phyloP scores from a whole-genome alignment of 1,140 invertebrate species.

The Dysdera silvatica region DNA sequence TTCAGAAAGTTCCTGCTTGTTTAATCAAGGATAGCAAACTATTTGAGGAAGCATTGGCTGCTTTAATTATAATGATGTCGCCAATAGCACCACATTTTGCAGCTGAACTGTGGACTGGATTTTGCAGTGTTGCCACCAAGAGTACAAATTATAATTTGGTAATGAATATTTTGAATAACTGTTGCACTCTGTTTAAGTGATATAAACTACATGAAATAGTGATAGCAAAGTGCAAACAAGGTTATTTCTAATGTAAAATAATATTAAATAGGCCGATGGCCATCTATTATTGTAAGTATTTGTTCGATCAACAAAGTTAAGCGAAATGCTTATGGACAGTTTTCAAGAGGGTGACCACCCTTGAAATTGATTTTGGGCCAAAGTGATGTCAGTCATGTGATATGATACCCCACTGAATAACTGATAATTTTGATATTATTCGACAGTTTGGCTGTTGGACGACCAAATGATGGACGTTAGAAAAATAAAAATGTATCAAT shows the following conservation, averaged over 20 bases:
- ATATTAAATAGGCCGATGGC: background rate
- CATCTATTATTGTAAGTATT: conserved; percentile 7
- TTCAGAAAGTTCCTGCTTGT: conserved; percentile 9
- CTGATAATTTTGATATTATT: conserved; percentile 3
- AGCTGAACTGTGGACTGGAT: conserved; percentile 77
- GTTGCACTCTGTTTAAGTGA: background rate
- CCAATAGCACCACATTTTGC: conserved; percentile 83
- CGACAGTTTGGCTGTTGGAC: conserved; percentile 13
- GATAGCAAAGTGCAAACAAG: background rate
- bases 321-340: too few species aligned
- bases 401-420: too few species aligned
- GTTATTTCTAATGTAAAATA: background rate
- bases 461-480: conserved; percentile 42
- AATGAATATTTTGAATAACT: background rate
- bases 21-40: too few species aligned
- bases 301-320: too few species aligned
- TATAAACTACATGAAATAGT: background rate
- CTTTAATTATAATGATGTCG: conserved; percentile 71
- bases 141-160: conserved; percentile 7
- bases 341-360: too few species aligned
- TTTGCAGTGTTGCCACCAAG: conserved; percentile 46
- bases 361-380: too few species aligned
- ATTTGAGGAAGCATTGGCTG: conserved; percentile 66
- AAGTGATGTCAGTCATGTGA: too few species aligned
- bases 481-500: conserved; percentile 42